Conservation (phyloP, 2,113 vertebrate genomes). For the Nipponia nippon region DNA sequence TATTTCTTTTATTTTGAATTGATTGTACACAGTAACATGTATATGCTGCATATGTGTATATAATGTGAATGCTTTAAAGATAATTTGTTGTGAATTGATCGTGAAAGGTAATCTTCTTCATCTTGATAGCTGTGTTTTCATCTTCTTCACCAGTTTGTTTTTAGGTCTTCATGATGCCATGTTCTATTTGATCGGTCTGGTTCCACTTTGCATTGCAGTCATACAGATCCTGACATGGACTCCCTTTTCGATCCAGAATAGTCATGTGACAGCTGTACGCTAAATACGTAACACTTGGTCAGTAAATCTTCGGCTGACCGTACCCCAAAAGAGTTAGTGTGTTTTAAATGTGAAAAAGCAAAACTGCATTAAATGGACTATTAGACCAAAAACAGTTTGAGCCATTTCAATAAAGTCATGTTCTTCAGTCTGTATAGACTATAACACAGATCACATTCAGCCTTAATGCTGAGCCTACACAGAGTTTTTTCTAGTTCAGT, state of each 20-base stretch:
- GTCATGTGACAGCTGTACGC: conserved; percentile 63
- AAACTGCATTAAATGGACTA: not conserved
- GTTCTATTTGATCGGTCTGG: conserved; percentile 86
- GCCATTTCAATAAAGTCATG: not conserved
- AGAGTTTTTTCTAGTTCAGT: not conserved
- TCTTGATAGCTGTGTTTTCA: not conserved
- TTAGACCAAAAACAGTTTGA: not conserved
- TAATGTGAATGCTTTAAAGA: not conserved
- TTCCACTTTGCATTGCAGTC: conserved; percentile 77
- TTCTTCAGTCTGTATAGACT: not conserved
- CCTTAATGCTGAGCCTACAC: not conserved
- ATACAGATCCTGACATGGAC: conserved; percentile 84
- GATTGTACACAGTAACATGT: not conserved
- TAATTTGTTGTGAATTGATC: not conserved
- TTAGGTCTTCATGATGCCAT: conserved; percentile 78
- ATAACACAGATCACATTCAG: not conserved
- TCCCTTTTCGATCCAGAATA: conserved; percentile 83
- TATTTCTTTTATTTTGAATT: not conserved
- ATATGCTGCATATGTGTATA: not conserved
- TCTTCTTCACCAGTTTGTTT: conserved; percentile 66
- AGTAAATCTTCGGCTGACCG: conserved; percentile 50
- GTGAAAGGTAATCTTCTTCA: not conserved
- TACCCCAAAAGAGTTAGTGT: not conserved
- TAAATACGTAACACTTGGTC: not conserved
- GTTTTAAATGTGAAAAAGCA: not conserved